Base-by-base conservation (phyloP, 1,140 invertebrate genomes). In the Temnothorax curvispinosus region DNA sequence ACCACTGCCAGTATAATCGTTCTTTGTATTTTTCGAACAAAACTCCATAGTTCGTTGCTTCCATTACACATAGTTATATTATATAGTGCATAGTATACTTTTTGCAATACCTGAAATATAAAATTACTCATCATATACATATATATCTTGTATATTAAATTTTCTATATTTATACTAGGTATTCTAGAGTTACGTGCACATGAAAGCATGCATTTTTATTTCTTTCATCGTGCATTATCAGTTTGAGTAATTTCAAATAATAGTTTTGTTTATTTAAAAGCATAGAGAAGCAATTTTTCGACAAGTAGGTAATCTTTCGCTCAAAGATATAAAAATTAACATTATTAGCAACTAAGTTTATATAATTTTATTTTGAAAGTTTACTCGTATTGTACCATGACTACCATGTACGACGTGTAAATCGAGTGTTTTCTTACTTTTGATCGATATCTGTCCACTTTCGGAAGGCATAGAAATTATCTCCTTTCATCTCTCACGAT, bases 1-100 rank as follows among this genome's bases (percentile, higher is more conserved):
- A 50, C 52, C 50, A 86, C 52, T 86, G 58, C 75, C 41, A 50
- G 75, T 58, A 69, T 69, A 62, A 85, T 88, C 87, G 75, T 87
- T 87, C 74, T 77, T 86, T 86, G 82, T 65, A 75, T 88, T 86
- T 86, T 86, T 78, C 84, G 60, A 62, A 76, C 71, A 74, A 71
- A 85, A 88, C 69, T 58, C 44, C 64, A 86, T 85, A 76, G 69
- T 86, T 86, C 65, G 87, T 67, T 86, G 82, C 62, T 76, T 88
- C 85, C 77, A 58, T 81, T 64, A 85, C 69, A 74, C 80, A 75
- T 82, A 82, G 80, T 84, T 84, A 60, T 75, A 74, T 74, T 84
- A 84, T 84, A 75, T 13, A 60, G 54, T 84, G 56, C 13, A 74
- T 74, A 72, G 38, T 47, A 50, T 8, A 44, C n/a, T 84, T 75